Conservation (phyloP, 1,140 invertebrate genomes). For the Drosophila biarmipes region DNA sequence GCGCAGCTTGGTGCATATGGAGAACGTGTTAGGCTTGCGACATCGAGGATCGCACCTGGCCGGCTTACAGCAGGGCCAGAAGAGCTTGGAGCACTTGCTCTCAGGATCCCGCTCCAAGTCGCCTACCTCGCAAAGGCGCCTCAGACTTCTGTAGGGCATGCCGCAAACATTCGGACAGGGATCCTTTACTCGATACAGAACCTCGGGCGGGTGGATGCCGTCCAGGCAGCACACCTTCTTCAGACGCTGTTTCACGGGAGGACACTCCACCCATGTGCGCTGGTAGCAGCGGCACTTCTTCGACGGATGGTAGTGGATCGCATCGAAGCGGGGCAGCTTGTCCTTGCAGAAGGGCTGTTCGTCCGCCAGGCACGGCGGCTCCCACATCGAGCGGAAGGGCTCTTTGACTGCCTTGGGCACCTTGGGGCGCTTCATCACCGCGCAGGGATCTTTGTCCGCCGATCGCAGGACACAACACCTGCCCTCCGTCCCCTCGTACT, state of each 20-base stretch:
- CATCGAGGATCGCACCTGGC: slow-evolving; percentile 14
- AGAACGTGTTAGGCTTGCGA: accelerated
- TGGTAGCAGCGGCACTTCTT: slow-evolving; percentile 30
- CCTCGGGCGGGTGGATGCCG: slow-evolving; percentile 44
- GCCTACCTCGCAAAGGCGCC: slow-evolving; percentile 4
- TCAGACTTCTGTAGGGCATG: slow-evolving; percentile 13
- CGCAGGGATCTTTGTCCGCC: slow-evolving; percentile 16
- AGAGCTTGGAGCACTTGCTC: slow-evolving; percentile 2
- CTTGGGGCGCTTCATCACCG: background rate
- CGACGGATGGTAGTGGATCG: slow-evolving; percentile 47
- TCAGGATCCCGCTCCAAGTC: background rate
- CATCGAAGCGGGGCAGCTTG: slow-evolving; percentile 54
- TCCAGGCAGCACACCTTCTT: slow-evolving; percentile 58
- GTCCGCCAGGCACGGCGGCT: background rate
- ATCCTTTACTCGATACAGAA: slow-evolving; percentile 18
- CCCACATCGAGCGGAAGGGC: slow-evolving; percentile 60
- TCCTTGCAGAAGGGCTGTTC: slow-evolving; percentile 29
- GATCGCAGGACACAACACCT: slow-evolving; percentile 33
- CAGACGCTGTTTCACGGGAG: slow-evolving; percentile 12
- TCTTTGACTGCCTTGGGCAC: background rate
- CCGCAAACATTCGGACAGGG: slow-evolving; percentile 10
- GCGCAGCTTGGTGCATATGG: slow-evolving; percentile 9
- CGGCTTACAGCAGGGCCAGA: slow-evolving; percentile 48
- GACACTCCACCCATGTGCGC: slow-evolving; percentile 63
- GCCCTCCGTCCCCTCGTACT: background rate